These are phyloP conservation scores for Trachelus tabidus DNA, from an alignment of 2,888 invertebrate species.

Conservation along the genomic window DNA sequence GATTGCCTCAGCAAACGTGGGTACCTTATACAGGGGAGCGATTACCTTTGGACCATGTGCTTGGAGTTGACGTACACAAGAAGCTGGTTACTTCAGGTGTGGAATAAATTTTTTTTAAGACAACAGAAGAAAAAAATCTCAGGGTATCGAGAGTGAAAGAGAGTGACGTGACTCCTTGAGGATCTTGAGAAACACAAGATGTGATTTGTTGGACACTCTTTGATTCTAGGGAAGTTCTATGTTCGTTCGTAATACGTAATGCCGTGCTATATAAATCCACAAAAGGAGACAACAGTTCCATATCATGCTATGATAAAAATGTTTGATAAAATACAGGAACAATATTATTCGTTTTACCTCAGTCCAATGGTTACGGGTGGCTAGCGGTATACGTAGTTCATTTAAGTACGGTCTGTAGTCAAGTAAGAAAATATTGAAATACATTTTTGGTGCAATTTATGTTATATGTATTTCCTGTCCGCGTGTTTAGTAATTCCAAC, in stretches of 20 bases:
- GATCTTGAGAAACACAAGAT: too few relatives aligned
- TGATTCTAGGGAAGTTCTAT: too few relatives aligned
- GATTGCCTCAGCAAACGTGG: conserved; percentile 24
- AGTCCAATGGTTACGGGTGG: too few relatives aligned
- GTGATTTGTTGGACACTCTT: too few relatives aligned
- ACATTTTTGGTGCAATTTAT: not conserved
- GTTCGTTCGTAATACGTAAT: too few relatives aligned
- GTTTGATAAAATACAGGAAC: too few relatives aligned
- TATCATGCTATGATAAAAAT: too few relatives aligned
- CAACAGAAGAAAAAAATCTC: not conserved
- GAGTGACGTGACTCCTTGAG: not conserved
- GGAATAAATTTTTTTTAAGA: not conserved
- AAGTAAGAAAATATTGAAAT: not conserved
- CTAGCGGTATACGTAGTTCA: not conserved
- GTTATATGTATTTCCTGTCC: not conserved
- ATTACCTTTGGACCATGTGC: not conserved
- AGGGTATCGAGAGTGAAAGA: not conserved
- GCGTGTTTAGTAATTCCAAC: not conserved
- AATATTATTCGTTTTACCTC: too few relatives aligned
- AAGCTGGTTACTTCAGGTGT: not conserved
- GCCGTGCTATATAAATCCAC: too few relatives aligned
- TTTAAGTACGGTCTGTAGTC: not conserved
- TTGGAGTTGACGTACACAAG: not conserved
- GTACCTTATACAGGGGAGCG: not conserved
- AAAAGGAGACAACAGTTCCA: too few relatives aligned